These are phyloP conservation scores for Ariolimax columbianus DNA, from an alignment of 2,888 invertebrate genomes.

Conservation along the genomic window DNA sequence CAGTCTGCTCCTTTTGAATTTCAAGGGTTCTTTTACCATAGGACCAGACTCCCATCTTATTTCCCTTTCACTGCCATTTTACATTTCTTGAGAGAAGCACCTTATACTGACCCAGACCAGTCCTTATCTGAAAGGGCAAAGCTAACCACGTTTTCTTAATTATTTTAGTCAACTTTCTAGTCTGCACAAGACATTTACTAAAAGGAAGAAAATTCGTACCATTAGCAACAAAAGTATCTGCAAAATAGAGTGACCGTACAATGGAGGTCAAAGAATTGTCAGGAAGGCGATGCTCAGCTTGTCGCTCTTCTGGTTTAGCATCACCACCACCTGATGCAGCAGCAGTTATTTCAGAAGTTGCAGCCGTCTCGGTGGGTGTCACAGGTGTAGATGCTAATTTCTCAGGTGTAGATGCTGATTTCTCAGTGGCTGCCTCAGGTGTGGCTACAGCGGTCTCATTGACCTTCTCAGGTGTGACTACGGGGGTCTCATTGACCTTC, in stretches of 20 bases:
- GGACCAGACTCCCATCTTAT: too few relatives aligned
- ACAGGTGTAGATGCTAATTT: slow-evolving; percentile 2
- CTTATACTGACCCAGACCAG: too few relatives aligned
- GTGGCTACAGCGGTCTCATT: not conserved
- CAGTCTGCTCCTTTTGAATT: too few relatives aligned
- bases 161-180: too few relatives aligned
- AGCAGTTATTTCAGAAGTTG: slow-evolving; percentile 50
- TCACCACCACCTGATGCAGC: slow-evolving; percentile 80
- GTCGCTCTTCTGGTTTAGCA: slow-evolving; percentile 86
- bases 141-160: too few relatives aligned
- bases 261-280: slow-evolving; percentile 95
- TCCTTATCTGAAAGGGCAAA: too few relatives aligned
- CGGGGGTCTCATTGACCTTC: not conserved
- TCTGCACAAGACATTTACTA: too few relatives aligned
- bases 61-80: too few relatives aligned
- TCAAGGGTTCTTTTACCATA: too few relatives aligned
- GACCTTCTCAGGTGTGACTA: not conserved
- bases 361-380: slow-evolving; percentile 14
- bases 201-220: slow-evolving; percentile 82
- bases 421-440: not conserved
- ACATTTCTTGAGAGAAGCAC: too few relatives aligned
- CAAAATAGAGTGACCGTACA: slow-evolving; percentile 95
- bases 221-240: slow-evolving; percentile 93
- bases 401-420: slow-evolving; percentile 1
- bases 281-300: slow-evolving; percentile 92